phyloP scores from a whole-genome alignment of 2,888 invertebrate genomes.

The Leptinotarsa tumamoca region DNA sequence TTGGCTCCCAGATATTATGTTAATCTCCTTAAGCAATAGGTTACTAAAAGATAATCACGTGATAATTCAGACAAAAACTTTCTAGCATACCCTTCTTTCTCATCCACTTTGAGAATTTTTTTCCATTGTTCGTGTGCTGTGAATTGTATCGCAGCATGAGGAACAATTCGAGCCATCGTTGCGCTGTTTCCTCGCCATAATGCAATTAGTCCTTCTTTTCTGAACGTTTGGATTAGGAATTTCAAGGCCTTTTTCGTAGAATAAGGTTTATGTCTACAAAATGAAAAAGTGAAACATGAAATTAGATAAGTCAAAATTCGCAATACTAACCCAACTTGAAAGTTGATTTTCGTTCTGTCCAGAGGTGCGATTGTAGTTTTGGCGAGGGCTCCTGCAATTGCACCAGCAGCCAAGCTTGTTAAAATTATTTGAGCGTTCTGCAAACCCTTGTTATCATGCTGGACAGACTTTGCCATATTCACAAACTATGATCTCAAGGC shows the following conservation, averaged over 20 bases:
- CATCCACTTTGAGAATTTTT: constrained; percentile 79
- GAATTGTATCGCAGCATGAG: constrained; percentile 98
- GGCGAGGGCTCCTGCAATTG: constrained; percentile 92
- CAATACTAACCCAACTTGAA: constrained; percentile 81
- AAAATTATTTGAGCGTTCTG: constrained; percentile 74
- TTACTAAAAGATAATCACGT: too few relatives aligned
- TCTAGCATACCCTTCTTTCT: constrained; percentile 62
- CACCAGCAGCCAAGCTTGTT: constrained; percentile 91
- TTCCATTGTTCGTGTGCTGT: constrained; percentile 98
- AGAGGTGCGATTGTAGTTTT: constrained; percentile 97
- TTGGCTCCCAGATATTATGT: too few relatives aligned
- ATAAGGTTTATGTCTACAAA: constrained; percentile 75
- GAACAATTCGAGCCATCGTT: constrained; percentile 96
- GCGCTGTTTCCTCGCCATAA: constrained; percentile 99
- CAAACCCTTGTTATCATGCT: constrained; percentile 54
- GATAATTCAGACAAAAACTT: too few relatives aligned
- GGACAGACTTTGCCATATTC: constrained; percentile 53
- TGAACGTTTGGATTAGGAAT: constrained; percentile 78
- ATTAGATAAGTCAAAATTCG: not conserved
- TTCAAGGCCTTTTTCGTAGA: constrained; percentile 77
- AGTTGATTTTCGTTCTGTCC: constrained; percentile 98
- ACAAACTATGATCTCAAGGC: constrained; percentile 49
- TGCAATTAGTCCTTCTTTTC: constrained; percentile 82
- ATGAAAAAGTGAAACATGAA: not conserved
- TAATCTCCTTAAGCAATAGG: too few relatives aligned